Conservation (phyloP, 1,140 invertebrate species). For the Tachypleus tridentatus region DNA sequence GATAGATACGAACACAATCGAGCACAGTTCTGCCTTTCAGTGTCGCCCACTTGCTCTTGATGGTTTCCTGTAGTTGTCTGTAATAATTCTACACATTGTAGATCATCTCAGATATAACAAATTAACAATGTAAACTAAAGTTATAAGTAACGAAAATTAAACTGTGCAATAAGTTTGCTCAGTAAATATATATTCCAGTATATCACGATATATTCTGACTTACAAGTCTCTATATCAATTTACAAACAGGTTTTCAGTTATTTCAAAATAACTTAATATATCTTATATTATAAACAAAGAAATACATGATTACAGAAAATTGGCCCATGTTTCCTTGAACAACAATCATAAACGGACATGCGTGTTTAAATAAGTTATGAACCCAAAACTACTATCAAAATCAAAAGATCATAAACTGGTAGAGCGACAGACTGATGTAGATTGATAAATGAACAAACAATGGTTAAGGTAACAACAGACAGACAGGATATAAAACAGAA, state of each 20-base stretch:
- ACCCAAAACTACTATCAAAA: too few relatives aligned
- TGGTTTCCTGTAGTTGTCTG: constrained; percentile 16
- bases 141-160: neutral
- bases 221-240: constrained; percentile 1
- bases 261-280: too few relatives aligned
- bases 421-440: too few relatives aligned
- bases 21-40: constrained; percentile 66
- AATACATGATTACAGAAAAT: too few relatives aligned
- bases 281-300: too few relatives aligned
- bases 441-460: neutral
- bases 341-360: too few relatives aligned
- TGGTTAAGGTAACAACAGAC: neutral
- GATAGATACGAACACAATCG: constrained; percentile 87
- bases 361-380: too few relatives aligned
- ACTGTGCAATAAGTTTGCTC: neutral
- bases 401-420: too few relatives aligned
- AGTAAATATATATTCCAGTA: neutral
- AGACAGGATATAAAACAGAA: neutral
- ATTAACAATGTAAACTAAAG: neutral
- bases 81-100: neutral
- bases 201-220: neutral
- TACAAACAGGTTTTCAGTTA: neutral
- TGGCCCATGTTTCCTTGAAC: too few relatives aligned
- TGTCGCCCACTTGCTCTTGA: constrained; percentile 64
- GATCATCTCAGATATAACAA: neutral